phyloP scores from a whole-genome alignment of 2,888 invertebrate species.

The Papilio gigon region DNA sequence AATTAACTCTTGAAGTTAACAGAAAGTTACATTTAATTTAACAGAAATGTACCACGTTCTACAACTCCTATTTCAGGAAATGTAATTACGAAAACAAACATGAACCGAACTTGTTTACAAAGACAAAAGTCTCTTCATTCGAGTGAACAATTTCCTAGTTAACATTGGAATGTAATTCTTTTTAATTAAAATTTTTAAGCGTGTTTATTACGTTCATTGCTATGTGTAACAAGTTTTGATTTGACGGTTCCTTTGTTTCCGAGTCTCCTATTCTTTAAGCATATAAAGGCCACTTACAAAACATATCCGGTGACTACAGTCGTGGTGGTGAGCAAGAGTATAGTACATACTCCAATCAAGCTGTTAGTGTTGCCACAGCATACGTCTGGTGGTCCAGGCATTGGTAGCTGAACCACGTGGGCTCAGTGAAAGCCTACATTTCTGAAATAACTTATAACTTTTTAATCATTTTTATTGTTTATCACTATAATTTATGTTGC shows the following conservation, averaged over 20 bases:
- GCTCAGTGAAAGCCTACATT: slow-evolving; percentile 49
- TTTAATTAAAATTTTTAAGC: background rate
- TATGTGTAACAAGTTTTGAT: no score
- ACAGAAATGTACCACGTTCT: no score
- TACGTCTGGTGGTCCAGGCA: slow-evolving; percentile 61
- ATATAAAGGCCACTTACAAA: slow-evolving; percentile 57
- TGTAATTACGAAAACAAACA: no score
- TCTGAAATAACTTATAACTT: slow-evolving; percentile 44
- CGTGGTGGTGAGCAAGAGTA: slow-evolving; percentile 60
- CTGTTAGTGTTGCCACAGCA: slow-evolving; percentile 58
- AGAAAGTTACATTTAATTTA: no score
- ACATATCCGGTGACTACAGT: slow-evolving; percentile 61
- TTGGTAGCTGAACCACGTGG: slow-evolving; percentile 50
- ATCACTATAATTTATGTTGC: slow-evolving; percentile 28
- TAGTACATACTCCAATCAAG: slow-evolving; percentile 66
- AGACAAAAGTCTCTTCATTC: no score
- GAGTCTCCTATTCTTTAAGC: background rate
- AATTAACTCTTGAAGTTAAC: no score
- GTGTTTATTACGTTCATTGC: background rate
- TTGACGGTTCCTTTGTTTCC: background rate
- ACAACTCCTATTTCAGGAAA: no score
- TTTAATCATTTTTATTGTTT: slow-evolving; percentile 34
- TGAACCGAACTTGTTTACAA: no score
- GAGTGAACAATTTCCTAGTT: background rate
- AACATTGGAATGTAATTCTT: background rate